Base-by-base conservation (phyloP, 2,113 vertebrate genomes). In the Nycticryphes semicollaris region DNA sequence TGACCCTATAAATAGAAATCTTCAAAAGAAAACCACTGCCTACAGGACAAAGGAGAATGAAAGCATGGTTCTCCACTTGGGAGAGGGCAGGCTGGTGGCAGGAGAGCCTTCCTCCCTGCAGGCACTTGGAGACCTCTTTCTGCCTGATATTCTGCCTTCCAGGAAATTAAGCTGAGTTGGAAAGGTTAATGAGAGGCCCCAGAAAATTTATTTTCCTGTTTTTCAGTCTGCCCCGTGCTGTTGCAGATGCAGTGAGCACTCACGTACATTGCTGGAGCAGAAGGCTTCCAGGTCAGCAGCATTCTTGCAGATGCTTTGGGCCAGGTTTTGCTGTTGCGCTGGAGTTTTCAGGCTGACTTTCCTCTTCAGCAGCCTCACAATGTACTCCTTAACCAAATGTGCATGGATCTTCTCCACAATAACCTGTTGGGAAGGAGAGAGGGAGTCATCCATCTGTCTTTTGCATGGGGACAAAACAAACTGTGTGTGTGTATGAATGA, bases 361-460 rank as follows among this genome's bases (percentile, higher is more conserved):
- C 64, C 94, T 98, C 94, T 97, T 99, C 95, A 99, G 93, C 91
- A 98, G 98, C 91, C 97, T 98, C 84, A 88, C 84, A 3, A 99
- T 97, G 75, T 99, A 99, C 51, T 98, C 98, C 69, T 96, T 97
- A 69, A 98, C 98, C 94, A 99, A 94, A 75, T 73, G 87, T 51
- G 96, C 7, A 1, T 98, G 95, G 22, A 98, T 87, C 3, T 59
- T 95, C 83, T 96, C 97, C 39, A 99, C 3, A 2, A 99, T 94
- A 63, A 96, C 97, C 99, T 99, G 82, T 47, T 83, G 73, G 53
- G 75, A 88, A 47, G 25, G 33, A 83, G 31, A 69, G 16, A 5
- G 35, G 27, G 5, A 10, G 48, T 93, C 50, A 79, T 17, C 27
- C 25, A 20, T 62, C 30, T 39, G 4, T 47, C 62, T 73, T 79